phyloP scores from a whole-genome alignment of 2,888 invertebrate species.

The Enoplolaimus lenunculus region DNA sequence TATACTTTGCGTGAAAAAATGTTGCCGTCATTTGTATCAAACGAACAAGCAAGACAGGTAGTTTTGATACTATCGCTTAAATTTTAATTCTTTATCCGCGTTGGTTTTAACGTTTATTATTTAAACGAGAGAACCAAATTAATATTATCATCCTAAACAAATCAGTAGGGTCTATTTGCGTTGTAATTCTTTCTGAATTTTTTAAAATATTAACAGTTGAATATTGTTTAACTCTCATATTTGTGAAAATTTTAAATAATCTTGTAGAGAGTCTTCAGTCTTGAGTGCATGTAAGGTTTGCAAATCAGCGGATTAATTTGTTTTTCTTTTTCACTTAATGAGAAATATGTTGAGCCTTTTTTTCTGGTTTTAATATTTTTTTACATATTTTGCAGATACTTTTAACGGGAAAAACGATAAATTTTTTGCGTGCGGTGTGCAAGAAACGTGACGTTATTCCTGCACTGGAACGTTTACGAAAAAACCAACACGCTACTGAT shows the following conservation, averaged over 20 bases:
- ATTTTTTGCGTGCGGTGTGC: constrained; percentile 81
- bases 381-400: constrained; percentile 57
- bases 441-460: constrained; percentile 50
- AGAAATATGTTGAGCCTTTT: too few species aligned
- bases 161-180: too few species aligned
- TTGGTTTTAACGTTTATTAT: not conserved
- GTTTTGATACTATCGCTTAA: constrained; percentile 2
- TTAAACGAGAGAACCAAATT: not conserved
- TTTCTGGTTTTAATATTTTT: too few species aligned
- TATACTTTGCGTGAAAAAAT: constrained; percentile 72
- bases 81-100: not conserved
- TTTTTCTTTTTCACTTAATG: too few species aligned
- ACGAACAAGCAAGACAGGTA: constrained; percentile 63
- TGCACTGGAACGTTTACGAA: constrained; percentile 28
- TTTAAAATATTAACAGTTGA: too few species aligned
- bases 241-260: too few species aligned
- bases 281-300: not conserved
- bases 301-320: not conserved
- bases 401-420: constrained; percentile 84
- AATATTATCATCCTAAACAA: not conserved
- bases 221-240: too few species aligned
- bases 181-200: too few species aligned
- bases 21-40: constrained; percentile 77
- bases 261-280: too few species aligned
- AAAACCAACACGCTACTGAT: not conserved